Percentiles rank a stretch among this genome's conserved stretches.
Evolutionary conservation across 1,140 invertebrate species (phyloP).

Genomic region (Lepidurus arcticus): DNA sequence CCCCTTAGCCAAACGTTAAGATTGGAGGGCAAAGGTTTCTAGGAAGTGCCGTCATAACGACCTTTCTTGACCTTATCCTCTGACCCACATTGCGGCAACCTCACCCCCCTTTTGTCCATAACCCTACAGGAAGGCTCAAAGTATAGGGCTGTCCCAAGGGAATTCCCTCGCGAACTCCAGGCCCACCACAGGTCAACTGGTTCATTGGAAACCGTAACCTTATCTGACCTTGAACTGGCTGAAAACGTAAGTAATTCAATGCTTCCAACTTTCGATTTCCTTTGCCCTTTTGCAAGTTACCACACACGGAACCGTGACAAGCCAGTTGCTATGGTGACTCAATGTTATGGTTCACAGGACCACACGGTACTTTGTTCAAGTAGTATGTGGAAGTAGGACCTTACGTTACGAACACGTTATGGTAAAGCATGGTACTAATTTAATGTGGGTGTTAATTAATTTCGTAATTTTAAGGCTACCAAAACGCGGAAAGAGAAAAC

Average conservation of each 20-base stretch:
- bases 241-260: neutral
- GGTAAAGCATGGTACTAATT: no score
- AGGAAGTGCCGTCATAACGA: neutral
- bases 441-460: neutral
- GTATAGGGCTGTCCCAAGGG: neutral
- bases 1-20: neutral
- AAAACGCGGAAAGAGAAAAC: neutral
- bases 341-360: neutral
- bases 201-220: neutral
- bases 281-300: neutral
- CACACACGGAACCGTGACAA: neutral
- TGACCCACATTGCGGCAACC: constrained; percentile 17
- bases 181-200: neutral
- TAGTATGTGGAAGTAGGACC: no score
- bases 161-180: neutral
- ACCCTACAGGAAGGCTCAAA: neutral
- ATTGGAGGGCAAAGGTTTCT: neutral
- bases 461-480: neutral
- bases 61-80: constrained; percentile 15
- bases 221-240: neutral
- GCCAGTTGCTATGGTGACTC: constrained; percentile 7
- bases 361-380: neutral
- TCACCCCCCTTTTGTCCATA: neutral
- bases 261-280: neutral
- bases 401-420: no score